Base-by-base conservation (phyloP, 1,140 invertebrate species). In the Anagrus nilaparvatae region DNA sequence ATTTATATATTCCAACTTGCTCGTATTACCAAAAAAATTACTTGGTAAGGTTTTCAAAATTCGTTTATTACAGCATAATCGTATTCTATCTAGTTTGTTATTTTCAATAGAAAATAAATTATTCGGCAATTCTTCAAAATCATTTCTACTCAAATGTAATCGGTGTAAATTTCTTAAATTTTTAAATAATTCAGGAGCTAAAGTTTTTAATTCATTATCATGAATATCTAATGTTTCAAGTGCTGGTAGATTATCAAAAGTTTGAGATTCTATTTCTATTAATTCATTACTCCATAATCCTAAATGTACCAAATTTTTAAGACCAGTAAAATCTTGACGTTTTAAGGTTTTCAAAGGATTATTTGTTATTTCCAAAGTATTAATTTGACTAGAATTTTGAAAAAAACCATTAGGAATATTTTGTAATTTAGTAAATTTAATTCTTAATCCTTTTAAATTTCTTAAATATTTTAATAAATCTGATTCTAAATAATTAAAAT, bases 251-350 rank as follows among this genome's bases (percentile, higher is more conserved):
- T 50, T 44, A 4, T 41, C 40, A 12, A 59, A 57, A 7, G 44
- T 47, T 9, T 18, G 30, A 0, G 50, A 23, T 6, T 43, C 31
- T 5, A 64, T 53, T 0, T 35, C 7, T 2, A 20, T 16, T 2
- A 64, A 44, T 1, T 32, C n/a, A 35, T 64, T 63, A 18, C 43
- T 6, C 6, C 35, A 46, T 1, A 58, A 25, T 21, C 47, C 44
- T 5, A 55, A n/a, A 0, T 8, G 5, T 8, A 13, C 18, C 9
- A 55, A 13, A 1, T 51, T 27, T 7, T 20, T 33, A 1, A 56
- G 44, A n/a, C 47, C 43, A 2, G 31, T 36, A 8, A 59, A 54
- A 10, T 40, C 38, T 7, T 31, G 6, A 12, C 27, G 13, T 2
- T 20, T n/a, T 13, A 36, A 6, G 18, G 7, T 6, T 6, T 5